Evolutionary conservation across 2,797 vertebrate genomes (phyloP), one percentile per base, ranked within the genome.

Genomic region (Xiphophorus birchmanni): DNA sequence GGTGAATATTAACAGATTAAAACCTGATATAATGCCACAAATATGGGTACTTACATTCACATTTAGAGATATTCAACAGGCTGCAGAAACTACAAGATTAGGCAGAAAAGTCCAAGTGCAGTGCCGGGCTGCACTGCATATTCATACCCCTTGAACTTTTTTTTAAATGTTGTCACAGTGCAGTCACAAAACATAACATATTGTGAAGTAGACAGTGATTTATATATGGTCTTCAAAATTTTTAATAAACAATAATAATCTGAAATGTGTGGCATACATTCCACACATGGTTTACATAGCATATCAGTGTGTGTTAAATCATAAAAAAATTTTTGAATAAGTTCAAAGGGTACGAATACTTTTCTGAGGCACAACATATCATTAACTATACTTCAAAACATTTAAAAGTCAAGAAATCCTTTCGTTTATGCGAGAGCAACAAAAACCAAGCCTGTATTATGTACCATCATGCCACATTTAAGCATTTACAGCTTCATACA

Each of bases 391-490:
- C 67, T 44, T 71, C 40, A 44, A 71, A 45, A 71, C 63, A 44
- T 2, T 73, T 29, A 65, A 79, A 71, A 71, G 75, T 72, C 74
- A 45, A 79, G 52, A 74, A 40, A 60, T 48, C 48, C 9, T 52
- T 21, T 42, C 0, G 5, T 18, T 73, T 37, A 80, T 73, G 79
- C 67, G 15, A 87, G 83, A 87, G 83, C 21, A n/a, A 2, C 63
- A 73, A n/a, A 75, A 86, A 88, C 89, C 93, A 91, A 93, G 86
- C 13, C 67, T 45, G 37, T 4, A 26, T 77, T 50, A 17, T 7
- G 54, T 91, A 93, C 93, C 87, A 94, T 94, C 91, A 90, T 37
- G 73, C 82, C 86, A 73, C 80, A 92, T 93, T 91, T 87, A 82
- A 71, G 83, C 84, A 82, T 94, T 94, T 91, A 88, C 87, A 74